Evolutionary conservation across 2,113 vertebrate species (phyloP).

Genomic region (Siphamia tubifer): DNA sequence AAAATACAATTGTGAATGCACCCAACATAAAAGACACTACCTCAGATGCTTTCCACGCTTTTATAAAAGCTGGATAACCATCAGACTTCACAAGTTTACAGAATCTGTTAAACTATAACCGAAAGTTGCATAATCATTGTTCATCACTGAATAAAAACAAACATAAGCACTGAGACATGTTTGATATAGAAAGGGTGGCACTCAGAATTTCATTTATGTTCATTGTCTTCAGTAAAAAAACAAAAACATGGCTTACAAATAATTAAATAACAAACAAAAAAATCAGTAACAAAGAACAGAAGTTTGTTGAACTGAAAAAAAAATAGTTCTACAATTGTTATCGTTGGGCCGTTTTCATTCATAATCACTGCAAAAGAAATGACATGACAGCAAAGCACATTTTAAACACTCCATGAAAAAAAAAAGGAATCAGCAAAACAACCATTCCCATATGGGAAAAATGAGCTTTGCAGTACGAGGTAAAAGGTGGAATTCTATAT

Average conservation of each 20-base stretch:
- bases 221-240: not conserved
- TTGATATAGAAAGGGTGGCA: no score
- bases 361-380: not conserved
- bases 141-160: not conserved
- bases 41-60: not conserved
- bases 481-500: not conserved
- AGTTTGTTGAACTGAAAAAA: not conserved
- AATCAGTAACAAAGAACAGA: not conserved
- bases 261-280: not conserved
- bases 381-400: not conserved
- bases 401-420: not conserved
- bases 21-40: no score
- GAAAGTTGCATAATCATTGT: not conserved
- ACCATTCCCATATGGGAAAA: not conserved
- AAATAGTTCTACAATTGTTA: not conserved
- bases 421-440: not conserved
- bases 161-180: not conserved
- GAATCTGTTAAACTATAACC: not conserved
- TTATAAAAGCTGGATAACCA: not conserved
- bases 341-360: not conserved
- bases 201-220: not conserved
- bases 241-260: not conserved
- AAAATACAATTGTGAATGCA: not conserved
- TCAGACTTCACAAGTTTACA: not conserved
- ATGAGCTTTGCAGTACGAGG: not conserved